Conservation (phyloP, 2,113 vertebrate species). For the Coracopsis vasa region DNA sequence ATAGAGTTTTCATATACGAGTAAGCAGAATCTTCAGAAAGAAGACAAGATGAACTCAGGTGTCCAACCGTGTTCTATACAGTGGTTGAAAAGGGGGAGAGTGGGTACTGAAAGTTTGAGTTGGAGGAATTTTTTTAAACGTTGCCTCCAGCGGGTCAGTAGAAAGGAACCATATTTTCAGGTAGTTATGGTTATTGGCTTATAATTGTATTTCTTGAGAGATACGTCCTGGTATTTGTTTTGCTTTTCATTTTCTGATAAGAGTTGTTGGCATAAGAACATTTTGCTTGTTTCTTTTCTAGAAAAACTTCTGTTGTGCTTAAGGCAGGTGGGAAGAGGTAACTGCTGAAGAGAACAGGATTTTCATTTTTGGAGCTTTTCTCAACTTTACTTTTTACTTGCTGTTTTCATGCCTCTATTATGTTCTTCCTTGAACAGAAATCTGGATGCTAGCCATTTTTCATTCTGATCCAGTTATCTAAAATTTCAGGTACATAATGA, state of each 20-base stretch:
- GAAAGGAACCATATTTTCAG: background rate
- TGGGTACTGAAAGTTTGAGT: background rate
- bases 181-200: background rate
- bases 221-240: background rate
- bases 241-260: background rate
- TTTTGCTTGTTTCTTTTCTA: background rate
- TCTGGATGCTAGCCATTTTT: background rate
- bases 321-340: background rate
- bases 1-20: background rate
- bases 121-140: background rate
- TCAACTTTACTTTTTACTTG: background rate
- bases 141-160: background rate
- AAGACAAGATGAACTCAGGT: background rate
- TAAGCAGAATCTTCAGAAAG: background rate
- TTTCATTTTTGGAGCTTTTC: background rate
- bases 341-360: background rate
- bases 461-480: background rate
- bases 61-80: background rate
- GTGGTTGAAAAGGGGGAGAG: background rate
- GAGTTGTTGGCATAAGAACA: background rate
- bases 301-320: background rate
- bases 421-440: background rate
- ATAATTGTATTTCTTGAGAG: background rate
- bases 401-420: background rate
- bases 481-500: background rate